These are phyloP conservation scores for Cephalopachus bancanus DNA, from an alignment of 2,797 vertebrate species.

Conservation along the genomic window DNA sequence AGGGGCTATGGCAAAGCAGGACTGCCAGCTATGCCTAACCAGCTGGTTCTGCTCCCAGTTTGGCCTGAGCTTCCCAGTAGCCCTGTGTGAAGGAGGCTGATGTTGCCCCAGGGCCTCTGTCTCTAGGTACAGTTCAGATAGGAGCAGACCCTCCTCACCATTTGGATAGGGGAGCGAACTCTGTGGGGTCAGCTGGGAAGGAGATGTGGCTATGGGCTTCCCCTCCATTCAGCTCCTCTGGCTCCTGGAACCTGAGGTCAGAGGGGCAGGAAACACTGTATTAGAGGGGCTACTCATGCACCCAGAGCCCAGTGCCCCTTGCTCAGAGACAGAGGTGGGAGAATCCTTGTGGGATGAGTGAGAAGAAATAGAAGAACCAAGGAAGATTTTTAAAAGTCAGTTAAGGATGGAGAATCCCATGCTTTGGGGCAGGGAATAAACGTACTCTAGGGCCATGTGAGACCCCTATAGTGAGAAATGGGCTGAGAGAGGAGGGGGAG, in stretches of 20 bases:
- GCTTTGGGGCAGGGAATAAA: background rate
- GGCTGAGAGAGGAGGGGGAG: background rate
- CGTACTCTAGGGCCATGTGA: background rate
- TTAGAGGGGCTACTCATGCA: rapidly evolving
- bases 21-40: conserved; percentile 85
- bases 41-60: conserved; percentile 87
- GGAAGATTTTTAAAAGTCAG: background rate
- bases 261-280: background rate
- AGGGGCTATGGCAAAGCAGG: conserved; percentile 86
- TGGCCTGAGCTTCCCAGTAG: conserved; percentile 88
- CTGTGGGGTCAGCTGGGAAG: background rate
- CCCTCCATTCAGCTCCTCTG: background rate
- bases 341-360: background rate
- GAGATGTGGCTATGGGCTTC: background rate
- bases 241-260: background rate
- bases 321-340: background rate
- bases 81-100: conserved; percentile 92
- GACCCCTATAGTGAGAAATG: background rate
- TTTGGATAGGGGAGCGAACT: background rate
- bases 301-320: too few species aligned
- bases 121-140: conserved; percentile 88
- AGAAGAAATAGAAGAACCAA: background rate
- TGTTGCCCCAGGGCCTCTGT: conserved; percentile 93
- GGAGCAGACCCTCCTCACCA: background rate
- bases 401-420: background rate